phyloP scores from a whole-genome alignment of 2,888 invertebrate genomes.

The Lasioglossum marginatum region DNA sequence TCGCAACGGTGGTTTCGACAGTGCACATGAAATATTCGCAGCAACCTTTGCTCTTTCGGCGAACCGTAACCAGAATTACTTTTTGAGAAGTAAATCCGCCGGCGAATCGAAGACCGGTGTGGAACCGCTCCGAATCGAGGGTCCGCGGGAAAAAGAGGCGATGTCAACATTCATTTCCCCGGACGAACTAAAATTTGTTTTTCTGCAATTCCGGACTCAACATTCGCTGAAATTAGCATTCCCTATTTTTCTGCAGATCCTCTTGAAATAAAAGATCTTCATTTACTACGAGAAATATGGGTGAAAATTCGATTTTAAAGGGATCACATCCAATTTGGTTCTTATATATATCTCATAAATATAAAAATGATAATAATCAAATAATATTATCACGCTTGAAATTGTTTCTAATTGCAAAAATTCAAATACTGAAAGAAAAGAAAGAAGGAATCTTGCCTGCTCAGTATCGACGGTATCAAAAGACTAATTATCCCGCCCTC shows the following conservation, averaged over 20 bases:
- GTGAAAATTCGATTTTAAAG: neutral
- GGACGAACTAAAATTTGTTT: neutral
- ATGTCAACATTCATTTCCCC: neutral
- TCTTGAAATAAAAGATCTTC: neutral
- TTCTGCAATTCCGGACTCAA: neutral
- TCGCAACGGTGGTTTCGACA: neutral
- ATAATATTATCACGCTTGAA: too few relatives aligned
- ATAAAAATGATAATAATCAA: too few relatives aligned
- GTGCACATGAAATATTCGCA: slow-evolving; percentile 2
- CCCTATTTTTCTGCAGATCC: neutral
- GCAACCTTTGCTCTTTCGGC: slow-evolving; percentile 6
- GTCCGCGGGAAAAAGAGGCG: neutral
- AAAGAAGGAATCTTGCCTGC: too few relatives aligned
- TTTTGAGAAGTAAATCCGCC: neutral
- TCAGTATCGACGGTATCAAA: too few relatives aligned
- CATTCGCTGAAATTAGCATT: neutral
- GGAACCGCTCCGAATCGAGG: neutral
- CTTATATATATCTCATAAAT: too few relatives aligned
- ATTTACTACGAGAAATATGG: neutral
- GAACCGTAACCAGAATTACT: slow-evolving; percentile 7
- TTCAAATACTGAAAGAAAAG: too few relatives aligned
- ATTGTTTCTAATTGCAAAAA: too few relatives aligned
- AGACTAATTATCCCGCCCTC: too few relatives aligned
- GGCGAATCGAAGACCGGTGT: neutral
- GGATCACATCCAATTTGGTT: neutral